These are phyloP conservation scores for Ctenosaura bakeri DNA, from an alignment of 2,797 vertebrate genomes.

Conservation along the genomic window DNA sequence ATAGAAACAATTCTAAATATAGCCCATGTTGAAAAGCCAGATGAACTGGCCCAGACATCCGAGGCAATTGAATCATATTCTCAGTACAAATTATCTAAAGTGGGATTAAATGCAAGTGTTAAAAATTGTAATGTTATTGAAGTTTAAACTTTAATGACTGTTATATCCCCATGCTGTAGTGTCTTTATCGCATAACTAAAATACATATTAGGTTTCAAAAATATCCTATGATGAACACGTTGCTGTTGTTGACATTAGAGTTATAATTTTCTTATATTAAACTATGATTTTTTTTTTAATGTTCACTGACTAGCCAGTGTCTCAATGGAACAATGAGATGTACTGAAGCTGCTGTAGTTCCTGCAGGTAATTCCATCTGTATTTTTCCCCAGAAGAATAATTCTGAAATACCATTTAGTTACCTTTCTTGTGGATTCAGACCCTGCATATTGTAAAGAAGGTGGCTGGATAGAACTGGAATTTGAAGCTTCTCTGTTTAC, in stretches of 20 bases:
- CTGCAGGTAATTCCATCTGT: constrained; percentile 75
- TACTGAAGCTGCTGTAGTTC: constrained; percentile 77
- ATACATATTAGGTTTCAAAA: not conserved
- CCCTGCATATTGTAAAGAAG: not conserved
- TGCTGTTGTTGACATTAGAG: not conserved
- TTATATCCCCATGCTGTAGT: not conserved
- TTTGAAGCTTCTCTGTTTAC: not conserved
- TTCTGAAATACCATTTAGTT: not conserved
- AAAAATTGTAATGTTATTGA: not conserved
- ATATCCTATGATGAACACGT: not conserved
- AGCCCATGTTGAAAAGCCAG: too few species aligned
- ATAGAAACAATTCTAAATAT: too few species aligned
- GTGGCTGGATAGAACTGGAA: not conserved
- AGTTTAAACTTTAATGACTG: constrained; percentile 7
- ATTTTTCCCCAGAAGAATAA: not conserved
- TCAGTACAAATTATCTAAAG: not conserved
- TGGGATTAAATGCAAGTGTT: not conserved
- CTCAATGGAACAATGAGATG: constrained; percentile 84
- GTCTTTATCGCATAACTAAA: not conserved
- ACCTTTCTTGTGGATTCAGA: not conserved
- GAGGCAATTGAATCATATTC: not conserved
- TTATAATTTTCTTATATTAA: not conserved
- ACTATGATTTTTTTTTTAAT: constrained; percentile 60
- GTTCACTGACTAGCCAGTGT: constrained; percentile 79
- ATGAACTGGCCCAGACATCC: too few species aligned